Evolutionary conservation across 2,888 invertebrate genomes (phyloP).

Genomic region (Heliconius cydno): DNA sequence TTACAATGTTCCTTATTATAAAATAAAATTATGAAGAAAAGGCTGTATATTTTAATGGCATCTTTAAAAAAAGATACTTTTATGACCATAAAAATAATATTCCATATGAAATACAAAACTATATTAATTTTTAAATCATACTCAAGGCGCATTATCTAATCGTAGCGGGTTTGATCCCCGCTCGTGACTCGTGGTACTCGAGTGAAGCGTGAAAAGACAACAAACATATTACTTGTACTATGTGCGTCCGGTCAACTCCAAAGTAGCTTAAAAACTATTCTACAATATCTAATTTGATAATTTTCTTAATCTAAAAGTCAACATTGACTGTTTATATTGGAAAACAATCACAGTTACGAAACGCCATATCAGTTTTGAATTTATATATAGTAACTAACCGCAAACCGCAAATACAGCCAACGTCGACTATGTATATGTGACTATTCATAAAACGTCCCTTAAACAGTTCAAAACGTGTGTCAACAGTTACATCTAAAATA

Average conservation of each 20-base stretch:
- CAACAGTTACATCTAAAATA: slow-evolving; percentile 27
- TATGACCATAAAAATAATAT: too few relatives aligned
- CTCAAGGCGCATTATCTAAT: too few relatives aligned
- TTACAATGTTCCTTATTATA: too few relatives aligned
- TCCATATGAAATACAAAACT: too few relatives aligned
- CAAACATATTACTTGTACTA: not conserved
- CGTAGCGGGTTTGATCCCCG: not conserved
- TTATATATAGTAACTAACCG: not conserved
- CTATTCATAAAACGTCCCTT: slow-evolving; percentile 23
- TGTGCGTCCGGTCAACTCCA: slow-evolving; percentile 12
- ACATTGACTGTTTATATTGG: not conserved
- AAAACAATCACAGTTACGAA: slow-evolving; percentile 13
- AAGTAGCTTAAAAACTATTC: not conserved
- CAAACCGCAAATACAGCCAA: not conserved
- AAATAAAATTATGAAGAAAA: too few relatives aligned
- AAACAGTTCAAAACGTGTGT: slow-evolving; percentile 7
- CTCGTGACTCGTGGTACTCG: too few relatives aligned
- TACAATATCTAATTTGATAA: slow-evolving; percentile 12
- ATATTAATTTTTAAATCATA: too few relatives aligned
- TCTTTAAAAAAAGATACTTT: too few relatives aligned
- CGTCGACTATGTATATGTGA: not conserved
- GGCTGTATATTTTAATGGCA: too few relatives aligned
- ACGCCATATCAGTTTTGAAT: not conserved
- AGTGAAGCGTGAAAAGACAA: too few relatives aligned
- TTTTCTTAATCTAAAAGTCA: slow-evolving; percentile 9